phyloP scores from a whole-genome alignment of 2,888 invertebrate species.

The Tethea ocularis region DNA sequence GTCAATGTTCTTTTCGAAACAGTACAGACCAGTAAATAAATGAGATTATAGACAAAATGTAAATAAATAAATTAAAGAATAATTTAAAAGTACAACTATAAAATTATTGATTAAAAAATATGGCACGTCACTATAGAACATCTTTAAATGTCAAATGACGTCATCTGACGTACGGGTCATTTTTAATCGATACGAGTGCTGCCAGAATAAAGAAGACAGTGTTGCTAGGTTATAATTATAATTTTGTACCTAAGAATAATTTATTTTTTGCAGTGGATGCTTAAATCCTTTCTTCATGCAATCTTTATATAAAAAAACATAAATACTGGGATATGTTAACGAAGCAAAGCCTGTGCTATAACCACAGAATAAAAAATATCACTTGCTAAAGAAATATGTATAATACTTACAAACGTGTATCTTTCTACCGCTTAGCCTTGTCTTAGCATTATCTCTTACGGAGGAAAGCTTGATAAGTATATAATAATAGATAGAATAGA shows the following conservation, averaged over 20 bases:
- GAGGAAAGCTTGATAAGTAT: too few relatives aligned
- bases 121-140: neutral
- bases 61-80: neutral
- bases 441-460: too few relatives aligned
- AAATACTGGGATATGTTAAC: too few relatives aligned
- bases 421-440: too few relatives aligned
- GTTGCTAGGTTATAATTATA: conserved; percentile 24
- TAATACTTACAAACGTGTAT: too few relatives aligned
- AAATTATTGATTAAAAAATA: neutral
- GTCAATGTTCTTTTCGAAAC: neutral
- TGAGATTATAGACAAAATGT: neutral
- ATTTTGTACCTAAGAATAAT: conserved; percentile 31
- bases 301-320: too few relatives aligned
- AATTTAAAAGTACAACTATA: neutral
- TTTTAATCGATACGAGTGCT: neutral
- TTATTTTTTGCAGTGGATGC: conserved; percentile 7
- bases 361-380: too few relatives aligned
- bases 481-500: neutral
- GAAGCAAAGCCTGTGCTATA: too few relatives aligned
- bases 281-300: neutral
- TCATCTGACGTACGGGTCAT: neutral
- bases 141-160: neutral
- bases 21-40: neutral
- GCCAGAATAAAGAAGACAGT: conserved; percentile 13
- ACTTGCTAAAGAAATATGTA: too few relatives aligned